These are phyloP conservation scores for Latrodectus hesperus DNA, from an alignment of 2,888 invertebrate genomes.

Conservation along the genomic window DNA sequence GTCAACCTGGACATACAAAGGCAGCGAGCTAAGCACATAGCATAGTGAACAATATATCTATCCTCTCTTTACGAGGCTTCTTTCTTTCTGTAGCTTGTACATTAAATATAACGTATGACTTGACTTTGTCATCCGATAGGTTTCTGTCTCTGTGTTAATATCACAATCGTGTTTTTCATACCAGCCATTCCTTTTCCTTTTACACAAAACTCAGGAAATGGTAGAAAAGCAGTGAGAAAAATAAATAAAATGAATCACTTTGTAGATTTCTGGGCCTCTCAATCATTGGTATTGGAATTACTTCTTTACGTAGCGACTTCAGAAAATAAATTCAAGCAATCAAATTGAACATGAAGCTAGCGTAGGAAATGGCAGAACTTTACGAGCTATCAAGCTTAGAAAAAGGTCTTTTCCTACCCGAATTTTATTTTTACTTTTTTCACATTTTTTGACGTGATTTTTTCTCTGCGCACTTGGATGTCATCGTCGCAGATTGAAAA, in stretches of 20 bases:
- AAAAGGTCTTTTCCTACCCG: slow-evolving; percentile 9
- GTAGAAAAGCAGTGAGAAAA: slow-evolving; percentile 16
- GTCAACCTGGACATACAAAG: too few species aligned
- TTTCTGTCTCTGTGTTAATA: slow-evolving; percentile 53
- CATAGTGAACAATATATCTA: too few species aligned
- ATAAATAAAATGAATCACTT: slow-evolving; percentile 55
- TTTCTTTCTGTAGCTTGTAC: slow-evolving; percentile 1
- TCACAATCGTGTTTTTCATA: slow-evolving; percentile 50
- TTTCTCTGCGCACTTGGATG: slow-evolving; percentile 43
- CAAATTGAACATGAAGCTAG: slow-evolving; percentile 62
- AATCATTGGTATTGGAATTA: slow-evolving; percentile 62
- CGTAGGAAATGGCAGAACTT: slow-evolving; percentile 59
- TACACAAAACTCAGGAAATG: slow-evolving; percentile 6
- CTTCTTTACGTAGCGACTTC: slow-evolving; percentile 52
- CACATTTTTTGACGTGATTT: neutral
- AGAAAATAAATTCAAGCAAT: slow-evolving; percentile 65
- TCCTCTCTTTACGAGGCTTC: neutral
- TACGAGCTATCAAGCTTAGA: slow-evolving; percentile 61
- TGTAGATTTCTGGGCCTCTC: slow-evolving; percentile 47
- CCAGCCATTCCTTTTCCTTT: slow-evolving; percentile 9
- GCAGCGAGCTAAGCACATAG: too few species aligned
- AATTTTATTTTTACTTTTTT: neutral
- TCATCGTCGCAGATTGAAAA: slow-evolving; percentile 45
- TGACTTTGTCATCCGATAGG: slow-evolving; percentile 48
- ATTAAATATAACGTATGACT: slow-evolving; percentile 52